Percentiles rank a stretch among this genome's conserved stretches.
Evolutionary conservation across 2,113 vertebrate genomes (phyloP).

Genomic region (Brachionichthys hirsutus): DNA sequence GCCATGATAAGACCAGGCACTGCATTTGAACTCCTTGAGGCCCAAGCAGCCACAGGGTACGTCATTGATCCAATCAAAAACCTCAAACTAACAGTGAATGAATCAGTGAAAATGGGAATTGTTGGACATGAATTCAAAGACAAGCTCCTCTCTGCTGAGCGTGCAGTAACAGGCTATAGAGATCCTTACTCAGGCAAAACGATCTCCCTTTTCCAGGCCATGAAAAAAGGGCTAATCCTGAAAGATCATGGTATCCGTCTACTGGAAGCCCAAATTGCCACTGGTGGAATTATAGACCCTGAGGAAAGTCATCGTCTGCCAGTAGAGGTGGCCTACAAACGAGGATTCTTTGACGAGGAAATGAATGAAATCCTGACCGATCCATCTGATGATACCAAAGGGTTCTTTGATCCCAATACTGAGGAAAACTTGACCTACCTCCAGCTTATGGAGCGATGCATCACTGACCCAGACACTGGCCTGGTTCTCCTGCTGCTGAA

Average conservation of each 20-base stretch:
- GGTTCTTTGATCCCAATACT: constrained; percentile 98
- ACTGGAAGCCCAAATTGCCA: constrained; percentile 96
- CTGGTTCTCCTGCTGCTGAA: constrained; percentile 90
- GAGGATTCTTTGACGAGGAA: constrained; percentile 95
- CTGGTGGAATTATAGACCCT: constrained; percentile 94
- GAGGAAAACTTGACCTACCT: constrained; percentile 98
- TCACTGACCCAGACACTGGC: constrained; percentile 87
- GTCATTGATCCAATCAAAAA: constrained; percentile 97
- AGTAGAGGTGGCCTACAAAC: constrained; percentile 91
- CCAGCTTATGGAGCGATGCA: constrained; percentile 91
- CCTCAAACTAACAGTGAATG: constrained; percentile 90
- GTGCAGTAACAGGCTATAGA: constrained; percentile 93
- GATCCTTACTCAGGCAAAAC: constrained; percentile 94
- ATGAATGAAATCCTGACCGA: constrained; percentile 96
- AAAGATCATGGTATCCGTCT: constrained; percentile 96
- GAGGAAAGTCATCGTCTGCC: constrained; percentile 96
- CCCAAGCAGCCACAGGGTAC: constrained; percentile 93
- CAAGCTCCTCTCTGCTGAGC: constrained; percentile 93
- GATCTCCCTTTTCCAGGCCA: constrained; percentile 97
- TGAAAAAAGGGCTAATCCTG: constrained; percentile 96
- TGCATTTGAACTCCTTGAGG: constrained; percentile 94
- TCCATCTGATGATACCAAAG: constrained; percentile 95
- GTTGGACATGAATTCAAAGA: constrained; percentile 98
- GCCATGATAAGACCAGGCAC: constrained; percentile 96
- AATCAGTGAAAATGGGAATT: constrained; percentile 92